phyloP scores from a whole-genome alignment of 92 coral and sea anemone genomes.

The Porites divaricata region DNA sequence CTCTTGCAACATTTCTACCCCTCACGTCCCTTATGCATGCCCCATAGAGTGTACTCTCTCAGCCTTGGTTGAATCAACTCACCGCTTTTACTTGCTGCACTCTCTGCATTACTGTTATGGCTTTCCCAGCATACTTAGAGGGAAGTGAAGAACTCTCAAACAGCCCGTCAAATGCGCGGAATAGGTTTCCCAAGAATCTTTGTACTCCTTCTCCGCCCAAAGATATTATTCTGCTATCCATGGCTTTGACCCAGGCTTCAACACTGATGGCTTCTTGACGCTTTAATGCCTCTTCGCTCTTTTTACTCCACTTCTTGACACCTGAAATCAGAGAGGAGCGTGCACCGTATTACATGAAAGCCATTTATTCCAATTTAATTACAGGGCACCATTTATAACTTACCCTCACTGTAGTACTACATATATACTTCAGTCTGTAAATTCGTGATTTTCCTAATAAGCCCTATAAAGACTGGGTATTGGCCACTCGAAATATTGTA shows the following conservation, averaged over 20 bases:
- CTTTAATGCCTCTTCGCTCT: constrained; percentile 69
- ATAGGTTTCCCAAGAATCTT: constrained; percentile 87
- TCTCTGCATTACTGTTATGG: constrained; percentile 83
- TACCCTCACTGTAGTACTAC: no score
- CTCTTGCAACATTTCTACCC: no score
- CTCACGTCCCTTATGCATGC: no score
- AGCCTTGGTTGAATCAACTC: constrained; percentile 10
- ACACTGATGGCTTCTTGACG: constrained; percentile 88
- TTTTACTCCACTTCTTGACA: constrained; percentile 88
- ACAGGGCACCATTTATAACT: no score
- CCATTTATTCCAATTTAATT: no score
- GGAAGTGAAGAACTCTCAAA: constrained; percentile 86
- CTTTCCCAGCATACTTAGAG: constrained; percentile 70
- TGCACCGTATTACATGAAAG: no score
- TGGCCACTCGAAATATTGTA: no score
- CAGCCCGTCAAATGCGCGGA: constrained; percentile 96
- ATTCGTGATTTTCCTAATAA: no score
- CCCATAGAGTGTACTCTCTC: no score
- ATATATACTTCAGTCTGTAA: no score
- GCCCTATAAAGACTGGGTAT: no score
- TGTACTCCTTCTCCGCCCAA: constrained; percentile 97
- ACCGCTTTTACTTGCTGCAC: constrained; percentile 86
- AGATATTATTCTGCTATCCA: constrained; percentile 91
- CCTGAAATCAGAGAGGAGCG: constrained; percentile 46
- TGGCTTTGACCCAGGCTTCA: constrained; percentile 92